Evolutionary conservation across 1,140 invertebrate species (phyloP).

Genomic region (Ptiloglossa arizonensis): DNA sequence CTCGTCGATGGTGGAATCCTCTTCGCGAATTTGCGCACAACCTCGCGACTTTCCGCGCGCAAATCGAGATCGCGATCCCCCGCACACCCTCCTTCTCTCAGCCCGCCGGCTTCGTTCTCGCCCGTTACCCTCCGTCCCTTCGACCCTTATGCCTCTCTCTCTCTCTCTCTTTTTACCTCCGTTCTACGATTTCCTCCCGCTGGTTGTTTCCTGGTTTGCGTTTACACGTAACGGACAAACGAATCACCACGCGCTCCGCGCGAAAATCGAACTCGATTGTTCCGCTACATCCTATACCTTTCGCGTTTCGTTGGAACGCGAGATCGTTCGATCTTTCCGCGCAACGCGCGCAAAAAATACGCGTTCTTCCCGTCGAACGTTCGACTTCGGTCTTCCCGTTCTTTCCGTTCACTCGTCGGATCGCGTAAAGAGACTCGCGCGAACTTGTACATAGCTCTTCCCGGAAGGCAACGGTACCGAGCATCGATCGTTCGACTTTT

Average conservation of each 20-base stretch:
- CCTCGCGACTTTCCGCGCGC: conserved; percentile 28
- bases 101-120: neutral
- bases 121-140: neutral
- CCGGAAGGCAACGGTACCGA: conserved; percentile 62
- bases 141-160: neutral
- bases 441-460: conserved; percentile 72
- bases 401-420: neutral
- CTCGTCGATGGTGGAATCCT: conserved; percentile 59
- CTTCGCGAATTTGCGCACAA: conserved; percentile 35
- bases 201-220: no score
- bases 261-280: no score
- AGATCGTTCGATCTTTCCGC: no score
- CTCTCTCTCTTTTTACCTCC: neutral
- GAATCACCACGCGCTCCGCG: no score
- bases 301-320: no score
- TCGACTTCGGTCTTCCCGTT: neutral
- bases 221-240: no score
- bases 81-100: conserved; percentile 38
- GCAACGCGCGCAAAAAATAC: neutral
- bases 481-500: conserved; percentile 50
- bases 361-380: conserved; percentile 5
- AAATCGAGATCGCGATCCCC: neutral
- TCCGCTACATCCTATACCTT: no score
- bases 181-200: neutral
- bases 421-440: conserved; percentile 6